phyloP scores from a whole-genome alignment of 2,888 invertebrate genomes.

The Chrysolina oricalcia region DNA sequence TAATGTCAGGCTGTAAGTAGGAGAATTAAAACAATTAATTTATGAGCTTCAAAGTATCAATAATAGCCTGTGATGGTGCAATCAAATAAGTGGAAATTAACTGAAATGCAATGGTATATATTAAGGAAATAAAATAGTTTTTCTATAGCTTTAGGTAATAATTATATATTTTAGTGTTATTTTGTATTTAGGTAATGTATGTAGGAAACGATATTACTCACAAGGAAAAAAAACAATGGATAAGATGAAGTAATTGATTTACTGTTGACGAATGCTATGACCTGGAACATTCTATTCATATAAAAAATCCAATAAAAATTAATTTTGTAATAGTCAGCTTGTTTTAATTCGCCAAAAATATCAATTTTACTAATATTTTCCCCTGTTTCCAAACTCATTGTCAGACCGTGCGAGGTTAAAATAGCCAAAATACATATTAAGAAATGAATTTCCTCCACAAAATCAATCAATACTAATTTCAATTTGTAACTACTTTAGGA shows the following conservation, averaged over 20 bases:
- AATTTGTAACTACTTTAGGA: no score
- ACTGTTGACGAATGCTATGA: neutral
- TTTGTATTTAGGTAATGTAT: neutral
- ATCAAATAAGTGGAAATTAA: no score
- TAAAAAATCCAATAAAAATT: conserved; percentile 20
- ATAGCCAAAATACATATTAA: no score
- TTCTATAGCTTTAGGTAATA: neutral
- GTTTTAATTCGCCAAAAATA: neutral
- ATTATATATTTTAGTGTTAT: neutral
- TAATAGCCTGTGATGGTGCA: neutral
- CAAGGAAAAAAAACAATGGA: no score
- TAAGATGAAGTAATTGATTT: neutral
- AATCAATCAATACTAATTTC: no score
- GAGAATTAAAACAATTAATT: neutral
- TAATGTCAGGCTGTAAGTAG: neutral
- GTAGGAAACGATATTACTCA: no score
- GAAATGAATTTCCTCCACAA: no score
- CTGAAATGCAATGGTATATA: neutral
- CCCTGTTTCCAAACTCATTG: no score
- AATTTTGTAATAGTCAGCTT: conserved; percentile 1
- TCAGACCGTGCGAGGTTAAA: no score
- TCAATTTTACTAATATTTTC: neutral
- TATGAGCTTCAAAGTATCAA: neutral
- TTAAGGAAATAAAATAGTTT: neutral
- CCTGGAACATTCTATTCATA: conserved; percentile 16